phyloP scores from a whole-genome alignment of 1,140 invertebrate genomes.

The Polypedilum pembai region DNA sequence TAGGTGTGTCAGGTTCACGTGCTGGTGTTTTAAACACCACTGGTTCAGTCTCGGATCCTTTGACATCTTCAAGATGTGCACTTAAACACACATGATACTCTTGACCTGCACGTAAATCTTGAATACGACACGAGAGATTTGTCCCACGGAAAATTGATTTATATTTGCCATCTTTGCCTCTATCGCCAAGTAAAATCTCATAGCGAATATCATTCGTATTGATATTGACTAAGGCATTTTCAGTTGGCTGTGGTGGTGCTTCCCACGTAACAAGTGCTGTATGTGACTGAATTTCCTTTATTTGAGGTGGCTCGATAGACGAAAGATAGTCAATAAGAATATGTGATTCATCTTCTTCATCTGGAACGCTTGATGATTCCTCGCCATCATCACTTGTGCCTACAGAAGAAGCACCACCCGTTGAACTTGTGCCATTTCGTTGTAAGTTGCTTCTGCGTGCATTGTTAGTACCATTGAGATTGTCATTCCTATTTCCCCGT shows the following conservation, averaged over 20 bases:
- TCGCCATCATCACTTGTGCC: constrained; percentile 61
- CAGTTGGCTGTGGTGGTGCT: constrained; percentile 53
- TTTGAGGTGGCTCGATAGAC: constrained; percentile 63
- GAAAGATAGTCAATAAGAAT: constrained; percentile 61
- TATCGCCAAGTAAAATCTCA: constrained; percentile 69
- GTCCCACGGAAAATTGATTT: constrained; percentile 69
- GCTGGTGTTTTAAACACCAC: constrained; percentile 55
- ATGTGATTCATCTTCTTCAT: constrained; percentile 59
- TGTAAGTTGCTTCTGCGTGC: constrained; percentile 15
- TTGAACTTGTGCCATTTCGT: constrained; percentile 37
- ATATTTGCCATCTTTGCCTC: constrained; percentile 65
- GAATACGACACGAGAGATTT: constrained; percentile 63
- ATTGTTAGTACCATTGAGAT: background rate
- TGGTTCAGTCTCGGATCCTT: constrained; percentile 49
- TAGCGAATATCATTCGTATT: constrained; percentile 58
- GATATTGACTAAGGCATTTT: constrained; percentile 44
- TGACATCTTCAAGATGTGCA: constrained; percentile 48
- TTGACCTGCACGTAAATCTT: constrained; percentile 71
- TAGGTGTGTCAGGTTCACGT: constrained; percentile 57
- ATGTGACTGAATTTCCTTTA: constrained; percentile 66
- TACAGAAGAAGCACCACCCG: constrained; percentile 52
- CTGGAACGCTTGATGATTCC: constrained; percentile 58
- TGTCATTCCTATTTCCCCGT: constrained; percentile 47
- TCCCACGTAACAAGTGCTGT: constrained; percentile 73
- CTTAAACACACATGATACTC: constrained; percentile 70